Base-by-base conservation (phyloP, 2,888 invertebrate genomes). In the Allophyes oxyacanthae region DNA sequence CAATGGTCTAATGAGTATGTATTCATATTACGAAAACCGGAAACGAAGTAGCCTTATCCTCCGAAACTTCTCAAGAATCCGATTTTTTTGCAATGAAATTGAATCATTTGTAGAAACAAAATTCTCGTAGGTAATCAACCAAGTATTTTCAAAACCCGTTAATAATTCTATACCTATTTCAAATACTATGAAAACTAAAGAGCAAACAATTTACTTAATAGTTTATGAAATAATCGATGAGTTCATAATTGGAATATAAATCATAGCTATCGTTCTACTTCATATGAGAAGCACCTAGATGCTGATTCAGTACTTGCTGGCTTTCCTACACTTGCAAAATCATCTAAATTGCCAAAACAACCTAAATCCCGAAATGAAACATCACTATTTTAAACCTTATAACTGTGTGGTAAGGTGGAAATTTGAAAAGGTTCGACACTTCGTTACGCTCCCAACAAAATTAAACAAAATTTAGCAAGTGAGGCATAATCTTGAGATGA, bases 401-500 rank as follows among this genome's bases (percentile, higher is more conserved):
- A 2, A 2, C 36, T 7, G 0, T 11, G 36, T 0, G 1, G 11
- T 78, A 82, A 69, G 70, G 83, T 72, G 40, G 33, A 63, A 57
- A 73, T 75, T 82, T 2, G 36, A 30, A 32, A 71, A 64, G 6
- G 49, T 74, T 0, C 44, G 59, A 1, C 78, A 82, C 52, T 81
- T 83, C 37, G 63, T 77, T 75, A 75, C 74, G 70, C 74, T 85
- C 57, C 75, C 76, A 46, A 80, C 82, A 67, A 78, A 80, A 77
- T 80, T 83, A 79, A 82, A 75, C 75, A 85, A 82, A 83, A 79
- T 85, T 82, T 85, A 86, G 84, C 86, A 84, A 88, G 87, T 87
- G 88, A 89, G 87, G 86, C 89, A 86, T 90, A 90, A 91, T 91
- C 90, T 91, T 90, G 86, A 90, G 91, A 93, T 94, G 93, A 94